Percentiles rank a stretch among this genome's conserved stretches.
Evolutionary conservation across 2,797 vertebrate species (phyloP).

Genomic region (Epinephelus awoara): DNA sequence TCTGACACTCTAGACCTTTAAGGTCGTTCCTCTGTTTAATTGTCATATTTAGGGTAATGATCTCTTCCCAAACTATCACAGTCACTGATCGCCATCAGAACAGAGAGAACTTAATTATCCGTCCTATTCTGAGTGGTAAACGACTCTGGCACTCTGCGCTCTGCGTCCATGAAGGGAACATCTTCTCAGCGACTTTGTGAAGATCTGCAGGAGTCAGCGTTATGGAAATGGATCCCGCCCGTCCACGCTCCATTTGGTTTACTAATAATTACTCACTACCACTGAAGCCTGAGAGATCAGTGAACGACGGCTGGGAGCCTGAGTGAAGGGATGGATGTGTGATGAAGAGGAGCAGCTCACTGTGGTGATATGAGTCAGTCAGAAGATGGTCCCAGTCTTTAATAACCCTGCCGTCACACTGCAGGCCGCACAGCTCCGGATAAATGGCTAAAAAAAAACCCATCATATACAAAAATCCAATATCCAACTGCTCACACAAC

Average conservation of each 20-base stretch:
- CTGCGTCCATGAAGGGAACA: not conserved
- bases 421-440: constrained; percentile 9
- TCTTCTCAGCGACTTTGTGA: constrained; percentile 44
- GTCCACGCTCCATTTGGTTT: constrained; percentile 67
- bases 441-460: constrained; percentile 30
- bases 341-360: constrained; percentile 45
- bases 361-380: constrained; percentile 39
- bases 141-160: not conserved
- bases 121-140: not conserved
- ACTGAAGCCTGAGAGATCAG: constrained; percentile 42
- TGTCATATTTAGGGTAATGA: not conserved
- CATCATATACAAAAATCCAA: constrained; percentile 40
- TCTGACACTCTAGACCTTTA: too few species aligned
- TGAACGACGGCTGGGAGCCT: constrained; percentile 15
- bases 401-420: constrained; percentile 32
- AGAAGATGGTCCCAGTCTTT: constrained; percentile 7
- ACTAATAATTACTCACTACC: constrained; percentile 75
- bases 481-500: constrained; percentile 25
- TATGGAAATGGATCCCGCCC: constrained; percentile 56
- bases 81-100: not conserved
- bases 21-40: not conserved
- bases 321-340: constrained; percentile 40
- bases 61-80: too few species aligned
- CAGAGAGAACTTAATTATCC: not conserved
- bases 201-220: constrained; percentile 62